These are phyloP conservation scores for Rhopalosiphum padi DNA, from an alignment of 1,140 invertebrate species.

Conservation along the genomic window DNA sequence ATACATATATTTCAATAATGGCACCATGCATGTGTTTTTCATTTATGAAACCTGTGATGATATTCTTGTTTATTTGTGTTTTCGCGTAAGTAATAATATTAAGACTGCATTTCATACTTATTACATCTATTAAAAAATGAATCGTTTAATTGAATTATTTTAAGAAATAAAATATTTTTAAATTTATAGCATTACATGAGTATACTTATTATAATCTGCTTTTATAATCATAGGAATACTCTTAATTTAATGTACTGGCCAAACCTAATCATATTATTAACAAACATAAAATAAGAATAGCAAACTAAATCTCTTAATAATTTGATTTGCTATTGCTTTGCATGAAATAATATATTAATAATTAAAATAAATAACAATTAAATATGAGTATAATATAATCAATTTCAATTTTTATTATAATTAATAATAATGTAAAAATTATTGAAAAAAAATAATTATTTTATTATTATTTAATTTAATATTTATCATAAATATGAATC, in stretches of 20 bases:
- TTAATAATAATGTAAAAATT: background rate
- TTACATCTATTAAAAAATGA: background rate
- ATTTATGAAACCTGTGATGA: constrained; percentile 35
- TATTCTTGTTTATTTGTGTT: constrained; percentile 39
- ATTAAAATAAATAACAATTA: background rate
- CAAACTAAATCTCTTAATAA: background rate
- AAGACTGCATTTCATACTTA: background rate
- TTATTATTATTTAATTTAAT: background rate
- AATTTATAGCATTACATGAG: background rate
- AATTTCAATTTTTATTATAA: background rate
- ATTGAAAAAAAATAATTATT: background rate
- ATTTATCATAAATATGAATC: background rate
- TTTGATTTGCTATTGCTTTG: background rate
- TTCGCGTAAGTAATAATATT: constrained; percentile 50
- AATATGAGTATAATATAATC: background rate
- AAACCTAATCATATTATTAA: background rate
- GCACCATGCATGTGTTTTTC: constrained; percentile 41
- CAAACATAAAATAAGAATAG: background rate
- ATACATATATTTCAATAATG: constrained; percentile 40
- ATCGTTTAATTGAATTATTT: background rate
- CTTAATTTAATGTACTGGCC: background rate
- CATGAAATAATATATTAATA: background rate
- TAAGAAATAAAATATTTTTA: background rate
- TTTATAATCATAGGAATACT: background rate
- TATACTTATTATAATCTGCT: background rate